phyloP scores from a whole-genome alignment of 2,888 invertebrate species.

The Eledona agricola region DNA sequence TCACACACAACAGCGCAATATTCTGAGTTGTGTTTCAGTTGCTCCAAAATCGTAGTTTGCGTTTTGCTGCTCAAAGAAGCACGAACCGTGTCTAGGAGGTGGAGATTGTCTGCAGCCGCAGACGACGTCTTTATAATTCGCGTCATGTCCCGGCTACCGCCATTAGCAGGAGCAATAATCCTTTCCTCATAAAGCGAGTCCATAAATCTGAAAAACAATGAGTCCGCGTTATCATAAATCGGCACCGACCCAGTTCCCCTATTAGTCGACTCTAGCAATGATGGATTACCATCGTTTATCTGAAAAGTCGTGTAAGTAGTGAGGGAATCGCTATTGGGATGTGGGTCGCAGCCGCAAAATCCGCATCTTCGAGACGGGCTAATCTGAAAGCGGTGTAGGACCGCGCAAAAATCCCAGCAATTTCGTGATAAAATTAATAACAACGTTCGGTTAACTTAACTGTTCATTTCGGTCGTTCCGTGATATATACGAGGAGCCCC shows the following conservation, averaged over 20 bases:
- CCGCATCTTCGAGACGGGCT: conserved; percentile 1
- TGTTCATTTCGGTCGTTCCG: conserved; percentile 29
- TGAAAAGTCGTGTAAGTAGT: conserved; percentile 3
- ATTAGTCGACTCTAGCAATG: not conserved
- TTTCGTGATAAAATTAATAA: conserved; percentile 31
- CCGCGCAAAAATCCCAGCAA: conserved; percentile 12
- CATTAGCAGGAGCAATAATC: too few species aligned
- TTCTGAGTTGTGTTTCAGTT: too few species aligned
- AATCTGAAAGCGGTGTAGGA: conserved; percentile 12
- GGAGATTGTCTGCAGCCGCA: too few species aligned
- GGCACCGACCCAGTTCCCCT: not conserved
- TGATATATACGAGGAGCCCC: conserved; percentile 21
- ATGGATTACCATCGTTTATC: not conserved
- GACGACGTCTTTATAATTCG: too few species aligned
- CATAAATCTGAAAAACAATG: too few species aligned
- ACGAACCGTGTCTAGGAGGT: too few species aligned
- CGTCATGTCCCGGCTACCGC: too few species aligned
- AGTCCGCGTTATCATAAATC: too few species aligned
- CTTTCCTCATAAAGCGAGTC: too few species aligned
- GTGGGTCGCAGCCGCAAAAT: not conserved
- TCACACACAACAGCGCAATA: too few species aligned
- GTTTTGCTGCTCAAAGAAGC: too few species aligned
- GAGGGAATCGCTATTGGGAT: not conserved
- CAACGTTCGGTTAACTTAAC: conserved; percentile 28
- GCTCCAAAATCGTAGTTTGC: too few species aligned